Evolutionary conservation across 2,888 invertebrate species (phyloP).

Genomic region (Cataglyphis cursor): DNA sequence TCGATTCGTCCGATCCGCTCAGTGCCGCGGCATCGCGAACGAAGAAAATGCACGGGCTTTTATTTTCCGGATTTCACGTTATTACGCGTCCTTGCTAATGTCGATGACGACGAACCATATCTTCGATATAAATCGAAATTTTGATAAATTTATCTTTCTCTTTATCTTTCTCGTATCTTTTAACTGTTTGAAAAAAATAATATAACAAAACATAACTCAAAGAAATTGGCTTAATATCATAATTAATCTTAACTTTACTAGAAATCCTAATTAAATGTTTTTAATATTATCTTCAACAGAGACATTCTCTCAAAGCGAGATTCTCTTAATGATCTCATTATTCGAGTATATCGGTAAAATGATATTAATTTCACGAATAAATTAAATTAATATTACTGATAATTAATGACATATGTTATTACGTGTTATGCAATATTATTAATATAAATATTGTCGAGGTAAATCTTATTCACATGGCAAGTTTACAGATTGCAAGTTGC

Average conservation of each 20-base stretch:
- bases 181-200: not conserved
- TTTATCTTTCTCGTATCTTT: not conserved
- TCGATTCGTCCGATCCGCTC: constrained; percentile 59
- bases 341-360: not conserved
- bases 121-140: constrained; percentile 28
- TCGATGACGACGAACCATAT: constrained; percentile 10
- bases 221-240: not conserved
- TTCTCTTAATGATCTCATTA: constrained; percentile 35
- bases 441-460: not conserved
- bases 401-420: constrained; percentile 12
- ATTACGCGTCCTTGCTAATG: constrained; percentile 51
- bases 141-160: not conserved
- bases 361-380: constrained; percentile 19
- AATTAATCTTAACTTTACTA: constrained; percentile 13
- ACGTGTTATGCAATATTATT: not conserved
- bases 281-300: constrained; percentile 5
- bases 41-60: constrained; percentile 57
- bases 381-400: constrained; percentile 26
- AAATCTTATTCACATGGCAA: not conserved
- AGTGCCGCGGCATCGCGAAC: constrained; percentile 16
- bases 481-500: not conserved
- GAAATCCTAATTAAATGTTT: not conserved
- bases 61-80: constrained; percentile 63
- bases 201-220: not conserved
- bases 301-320: not conserved